Conservation (phyloP, 1,140 invertebrate species). For the Muscidifurax raptorellus region DNA sequence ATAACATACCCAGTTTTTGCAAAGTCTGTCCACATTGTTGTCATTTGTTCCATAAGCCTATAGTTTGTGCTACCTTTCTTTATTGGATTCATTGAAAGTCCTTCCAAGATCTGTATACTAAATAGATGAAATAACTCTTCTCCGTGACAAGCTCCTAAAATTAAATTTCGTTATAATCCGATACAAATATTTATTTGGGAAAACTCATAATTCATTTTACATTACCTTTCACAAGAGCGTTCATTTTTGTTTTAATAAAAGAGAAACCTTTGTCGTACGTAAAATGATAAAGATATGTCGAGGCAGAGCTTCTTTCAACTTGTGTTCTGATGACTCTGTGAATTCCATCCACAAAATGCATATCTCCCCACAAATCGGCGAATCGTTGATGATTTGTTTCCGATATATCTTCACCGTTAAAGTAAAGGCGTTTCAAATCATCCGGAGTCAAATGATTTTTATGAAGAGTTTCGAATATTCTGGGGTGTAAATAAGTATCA, state of each 20-base stretch:
- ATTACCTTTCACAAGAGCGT: conserved; percentile 27
- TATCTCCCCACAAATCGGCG: conserved; percentile 70
- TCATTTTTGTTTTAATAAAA: conserved; percentile 36
- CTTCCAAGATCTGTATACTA: neutral
- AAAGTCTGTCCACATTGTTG: conserved; percentile 66
- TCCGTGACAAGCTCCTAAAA: conserved; percentile 60
- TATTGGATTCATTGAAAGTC: neutral
- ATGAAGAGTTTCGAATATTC: conserved; percentile 25
- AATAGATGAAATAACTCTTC: conserved; percentile 65
- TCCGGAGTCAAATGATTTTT: conserved; percentile 47
- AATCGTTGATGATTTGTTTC: conserved; percentile 63
- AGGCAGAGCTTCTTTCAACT: conserved; percentile 54
- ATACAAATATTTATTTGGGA: neutral
- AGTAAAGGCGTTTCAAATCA: conserved; percentile 62
- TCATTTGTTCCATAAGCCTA: conserved; percentile 60
- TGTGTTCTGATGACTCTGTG: conserved; percentile 71
- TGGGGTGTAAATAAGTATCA: conserved; percentile 42
- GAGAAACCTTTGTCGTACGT: conserved; percentile 61
- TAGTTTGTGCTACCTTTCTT: conserved; percentile 23
- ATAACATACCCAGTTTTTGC: conserved; percentile 64
- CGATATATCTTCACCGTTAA: conserved; percentile 64
- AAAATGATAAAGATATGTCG: conserved; percentile 76
- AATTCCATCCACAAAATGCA: conserved; percentile 70
- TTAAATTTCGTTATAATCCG: neutral
- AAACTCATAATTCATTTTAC: neutral